Evolutionary conservation across 2,888 invertebrate species (phyloP), one percentile per base, ranked within the genome.

Genomic region (Pseudococcus longispinus): DNA sequence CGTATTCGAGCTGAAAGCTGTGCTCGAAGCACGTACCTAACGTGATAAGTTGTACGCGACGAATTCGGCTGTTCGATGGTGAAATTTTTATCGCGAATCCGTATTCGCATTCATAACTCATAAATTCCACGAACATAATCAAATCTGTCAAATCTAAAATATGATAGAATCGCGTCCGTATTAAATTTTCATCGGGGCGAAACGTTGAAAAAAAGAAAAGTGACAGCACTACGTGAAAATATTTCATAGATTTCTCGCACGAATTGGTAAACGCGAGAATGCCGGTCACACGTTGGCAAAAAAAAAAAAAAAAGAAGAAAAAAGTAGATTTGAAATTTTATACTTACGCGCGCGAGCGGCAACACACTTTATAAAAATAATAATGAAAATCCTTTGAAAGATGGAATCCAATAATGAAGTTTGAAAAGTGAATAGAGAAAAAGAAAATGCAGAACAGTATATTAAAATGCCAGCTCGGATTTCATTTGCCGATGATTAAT

Each of bases 361-460:
- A 74, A 85, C 70, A 85, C 85, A 42, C 65, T 85, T 85, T 65
- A 70, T 85, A 85, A 85, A 85, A 85, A 85, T 85, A 85, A 85
- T 85, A 85, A 85, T 85, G 85, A 85, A 80, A 85, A 85, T 85
- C 85, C 85, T 85, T 85, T 85, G 85, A 85, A 65, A 85, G 85
- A 85, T 85, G 85, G 85, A 85, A 85, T 85, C 85, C 85, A 85
- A 85, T 85, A 85, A 85, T 85, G 65, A 85, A 85, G 65, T 85
- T 60, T 32, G 70, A 65, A 85, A 85, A 70, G 65, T 65, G 85
- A 65, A 70, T 60, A 51, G 85, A 51, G 85, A 85, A 85, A 85
- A 85, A 85, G 85, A 70, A 85, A 85, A 85, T 85, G 85, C 85
- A 85, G 85, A 85, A 85, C 85, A 85, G 85, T 85, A 85, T 85